Percentiles rank a stretch among this genome's conserved stretches.
These are phyloP conservation scores for Pteromalus puparum DNA, from an alignment of 1,140 invertebrate species.

Conservation along the genomic window DNA sequence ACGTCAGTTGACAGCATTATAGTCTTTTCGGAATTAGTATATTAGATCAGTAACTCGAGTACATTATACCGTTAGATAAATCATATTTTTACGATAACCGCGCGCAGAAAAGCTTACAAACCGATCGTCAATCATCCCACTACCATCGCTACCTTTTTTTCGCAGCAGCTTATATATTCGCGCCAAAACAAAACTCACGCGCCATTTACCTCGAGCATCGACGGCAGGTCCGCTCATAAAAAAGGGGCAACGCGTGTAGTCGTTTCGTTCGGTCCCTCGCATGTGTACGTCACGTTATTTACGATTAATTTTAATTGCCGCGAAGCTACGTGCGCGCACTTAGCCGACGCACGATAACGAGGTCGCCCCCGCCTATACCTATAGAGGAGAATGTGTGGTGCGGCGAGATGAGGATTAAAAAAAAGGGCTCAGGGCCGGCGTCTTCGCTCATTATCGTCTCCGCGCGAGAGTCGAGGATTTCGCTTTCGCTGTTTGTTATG, in stretches of 20 bases:
- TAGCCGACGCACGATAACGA: conserved; percentile 35
- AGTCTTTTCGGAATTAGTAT: neutral
- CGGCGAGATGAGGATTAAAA: neutral
- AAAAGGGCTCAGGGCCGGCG: conserved; percentile 10
- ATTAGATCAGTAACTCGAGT: neutral
- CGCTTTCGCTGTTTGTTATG: conserved; percentile 5
- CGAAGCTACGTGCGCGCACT: conserved; percentile 9
- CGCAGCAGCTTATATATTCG: neutral
- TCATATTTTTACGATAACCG: neutral
- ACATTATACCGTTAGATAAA: neutral
- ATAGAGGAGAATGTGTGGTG: neutral
- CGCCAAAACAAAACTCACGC: neutral
- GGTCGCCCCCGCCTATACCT: neutral
- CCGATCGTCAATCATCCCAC: neutral
- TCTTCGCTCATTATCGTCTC: neutral
- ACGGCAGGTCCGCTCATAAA: neutral
- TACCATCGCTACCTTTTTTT: neutral
- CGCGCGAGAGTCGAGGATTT: neutral
- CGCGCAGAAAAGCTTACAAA: neutral
- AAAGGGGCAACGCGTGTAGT: neutral
- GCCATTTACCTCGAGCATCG: neutral
- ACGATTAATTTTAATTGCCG: conserved; percentile 50
- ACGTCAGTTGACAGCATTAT: conserved; percentile 13
- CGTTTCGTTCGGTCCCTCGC: neutral
- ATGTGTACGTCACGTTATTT: neutral